phyloP scores from a whole-genome alignment of 2,797 vertebrate genomes.

The Malurus splendens region DNA sequence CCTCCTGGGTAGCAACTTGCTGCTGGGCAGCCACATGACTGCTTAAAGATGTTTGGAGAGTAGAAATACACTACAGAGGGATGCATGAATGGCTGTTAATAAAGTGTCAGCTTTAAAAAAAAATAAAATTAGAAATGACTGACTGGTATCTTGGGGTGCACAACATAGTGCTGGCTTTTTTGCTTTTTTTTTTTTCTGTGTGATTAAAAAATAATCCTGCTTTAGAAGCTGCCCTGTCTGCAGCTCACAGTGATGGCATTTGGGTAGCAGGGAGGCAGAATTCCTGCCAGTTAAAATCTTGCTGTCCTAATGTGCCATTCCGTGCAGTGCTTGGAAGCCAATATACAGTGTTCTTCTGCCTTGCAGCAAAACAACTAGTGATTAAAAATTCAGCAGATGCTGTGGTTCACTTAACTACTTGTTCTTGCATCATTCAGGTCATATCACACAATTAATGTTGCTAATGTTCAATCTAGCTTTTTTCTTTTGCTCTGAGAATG shows the following conservation, averaged over 20 bases:
- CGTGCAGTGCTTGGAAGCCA: slow-evolving; percentile 15
- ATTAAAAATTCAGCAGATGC: slow-evolving; percentile 59
- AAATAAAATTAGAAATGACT: background rate
- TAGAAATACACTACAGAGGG: background rate
- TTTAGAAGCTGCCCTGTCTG: slow-evolving; percentile 13
- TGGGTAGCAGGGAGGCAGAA: slow-evolving; percentile 31
- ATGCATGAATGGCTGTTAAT: background rate
- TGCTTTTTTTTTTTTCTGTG: no score
- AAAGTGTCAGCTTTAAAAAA: background rate
- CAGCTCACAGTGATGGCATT: slow-evolving; percentile 13
- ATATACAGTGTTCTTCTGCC: slow-evolving; percentile 10
- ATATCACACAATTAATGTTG: slow-evolving; percentile 54
- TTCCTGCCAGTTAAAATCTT: slow-evolving; percentile 41
- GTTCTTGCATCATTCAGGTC: slow-evolving; percentile 50
- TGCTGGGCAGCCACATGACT: background rate
- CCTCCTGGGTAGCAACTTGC: background rate
- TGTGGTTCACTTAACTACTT: slow-evolving; percentile 42
- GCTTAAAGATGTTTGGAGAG: slow-evolving; percentile 1
- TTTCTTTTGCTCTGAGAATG: background rate
- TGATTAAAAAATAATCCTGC: background rate
- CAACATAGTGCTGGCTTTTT: background rate
- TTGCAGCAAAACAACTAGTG: slow-evolving; percentile 38
- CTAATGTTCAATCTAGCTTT: slow-evolving; percentile 4
- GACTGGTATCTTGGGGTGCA: background rate
- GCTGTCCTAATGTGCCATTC: slow-evolving; percentile 1